A percentile compares a stretch with the other conserved stretches of the same genome.
phyloP scores from a whole-genome alignment of 2,113 vertebrate genomes.

The Hyaena hyaena region DNA sequence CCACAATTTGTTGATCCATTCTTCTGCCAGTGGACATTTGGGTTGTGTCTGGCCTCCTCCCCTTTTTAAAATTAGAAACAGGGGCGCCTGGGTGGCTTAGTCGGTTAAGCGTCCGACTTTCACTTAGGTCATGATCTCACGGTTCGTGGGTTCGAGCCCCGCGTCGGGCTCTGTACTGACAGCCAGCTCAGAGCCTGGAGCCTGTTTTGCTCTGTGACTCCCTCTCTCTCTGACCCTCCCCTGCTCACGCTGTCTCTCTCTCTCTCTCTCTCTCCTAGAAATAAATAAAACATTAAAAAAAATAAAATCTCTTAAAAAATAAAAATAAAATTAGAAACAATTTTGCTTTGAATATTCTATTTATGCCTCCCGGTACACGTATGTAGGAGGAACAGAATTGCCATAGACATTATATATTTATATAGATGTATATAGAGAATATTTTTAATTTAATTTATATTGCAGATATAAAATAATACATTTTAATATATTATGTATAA shows the following conservation, averaged over 20 bases:
- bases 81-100: too few species aligned
- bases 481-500: not conserved
- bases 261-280: too few species aligned
- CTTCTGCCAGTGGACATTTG: not conserved
- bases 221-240: too few species aligned
- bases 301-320: too few species aligned
- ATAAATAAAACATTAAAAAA: too few species aligned
- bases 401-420: not conserved
- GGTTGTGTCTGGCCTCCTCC: not conserved
- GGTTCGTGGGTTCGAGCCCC: too few species aligned
- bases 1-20: not conserved
- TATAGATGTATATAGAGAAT: not conserved
- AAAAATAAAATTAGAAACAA: not conserved
- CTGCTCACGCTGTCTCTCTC: too few species aligned
- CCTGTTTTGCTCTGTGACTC: too few species aligned
- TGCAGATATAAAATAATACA: not conserved
- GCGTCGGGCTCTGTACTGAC: too few species aligned
- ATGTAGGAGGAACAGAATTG: not conserved
- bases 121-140: too few species aligned
- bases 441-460: not conserved
- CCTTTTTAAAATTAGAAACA: not conserved
- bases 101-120: too few species aligned
- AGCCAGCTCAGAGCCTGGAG: too few species aligned
- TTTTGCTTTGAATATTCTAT: not conserved
- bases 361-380: not conserved